These are phyloP conservation scores for Halichoerus grypus DNA, from an alignment of 2,113 vertebrate species.

Conservation along the genomic window DNA sequence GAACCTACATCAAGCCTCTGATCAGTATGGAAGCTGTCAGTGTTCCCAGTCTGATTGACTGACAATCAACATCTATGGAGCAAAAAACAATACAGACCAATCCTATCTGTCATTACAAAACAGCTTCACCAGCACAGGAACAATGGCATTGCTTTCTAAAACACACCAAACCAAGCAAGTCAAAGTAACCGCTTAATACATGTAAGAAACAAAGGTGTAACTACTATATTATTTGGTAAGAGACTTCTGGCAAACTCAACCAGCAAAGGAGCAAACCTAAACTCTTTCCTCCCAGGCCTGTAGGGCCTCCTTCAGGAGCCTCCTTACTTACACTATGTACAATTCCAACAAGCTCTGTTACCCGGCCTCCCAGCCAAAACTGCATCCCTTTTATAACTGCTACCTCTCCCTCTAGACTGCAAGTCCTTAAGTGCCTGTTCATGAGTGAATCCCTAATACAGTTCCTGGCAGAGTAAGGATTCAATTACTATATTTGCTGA, in stretches of 20 bases:
- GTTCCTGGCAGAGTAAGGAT: neutral
- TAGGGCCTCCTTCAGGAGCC: neutral
- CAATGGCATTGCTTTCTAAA: neutral
- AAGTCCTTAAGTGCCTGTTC: neutral
- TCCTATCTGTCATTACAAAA: neutral
- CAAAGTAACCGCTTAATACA: neutral
- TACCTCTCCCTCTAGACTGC: neutral
- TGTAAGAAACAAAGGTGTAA: neutral
- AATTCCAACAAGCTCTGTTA: neutral
- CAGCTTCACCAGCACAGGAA: neutral
- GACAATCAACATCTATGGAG: neutral
- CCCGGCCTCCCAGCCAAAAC: neutral
- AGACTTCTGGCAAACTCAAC: neutral
- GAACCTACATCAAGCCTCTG: neutral
- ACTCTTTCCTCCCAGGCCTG: neutral
- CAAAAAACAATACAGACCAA: neutral
- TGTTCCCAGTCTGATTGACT: neutral
- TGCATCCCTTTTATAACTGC: neutral
- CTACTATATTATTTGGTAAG: neutral
- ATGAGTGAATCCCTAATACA: neutral
- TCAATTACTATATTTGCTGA: neutral
- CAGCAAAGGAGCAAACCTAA: neutral
- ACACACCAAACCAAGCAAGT: neutral
- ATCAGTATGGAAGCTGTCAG: neutral
- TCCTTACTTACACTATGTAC: neutral